These are phyloP conservation scores for Otocyon megalotis DNA, from an alignment of 2,113 vertebrate genomes.

Conservation along the genomic window DNA sequence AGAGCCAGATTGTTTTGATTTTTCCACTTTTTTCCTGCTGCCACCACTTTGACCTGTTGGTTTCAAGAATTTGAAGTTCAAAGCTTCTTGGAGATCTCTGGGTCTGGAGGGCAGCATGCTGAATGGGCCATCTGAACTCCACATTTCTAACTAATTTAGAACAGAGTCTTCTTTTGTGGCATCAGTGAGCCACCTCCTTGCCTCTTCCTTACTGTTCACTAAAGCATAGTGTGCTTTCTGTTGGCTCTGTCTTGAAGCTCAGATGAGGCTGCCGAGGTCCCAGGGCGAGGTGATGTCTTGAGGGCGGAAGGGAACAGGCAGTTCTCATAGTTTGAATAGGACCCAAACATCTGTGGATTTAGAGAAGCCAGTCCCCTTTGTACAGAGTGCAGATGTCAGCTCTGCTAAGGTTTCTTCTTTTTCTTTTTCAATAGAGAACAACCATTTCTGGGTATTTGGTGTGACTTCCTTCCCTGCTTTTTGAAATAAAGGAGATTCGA, in stretches of 20 bases:
- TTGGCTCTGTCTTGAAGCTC: slow-evolving; percentile 49
- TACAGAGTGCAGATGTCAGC: slow-evolving; percentile 44
- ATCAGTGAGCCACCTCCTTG: background rate
- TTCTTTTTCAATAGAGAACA: background rate
- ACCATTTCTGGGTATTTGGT: slow-evolving; percentile 17
- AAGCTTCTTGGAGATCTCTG: slow-evolving; percentile 35
- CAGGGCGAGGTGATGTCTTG: slow-evolving; percentile 28
- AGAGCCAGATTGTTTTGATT: background rate
- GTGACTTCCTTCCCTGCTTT: slow-evolving; percentile 33
- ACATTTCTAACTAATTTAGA: background rate
- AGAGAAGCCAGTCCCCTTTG: background rate
- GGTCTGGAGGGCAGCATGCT: background rate
- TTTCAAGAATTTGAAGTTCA: background rate
- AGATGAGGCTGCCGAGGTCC: background rate
- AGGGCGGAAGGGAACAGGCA: slow-evolving; percentile 70
- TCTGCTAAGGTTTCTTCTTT: background rate
- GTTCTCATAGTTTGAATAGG: slow-evolving; percentile 70
- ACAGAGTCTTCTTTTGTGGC: background rate
- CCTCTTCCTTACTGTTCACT: background rate
- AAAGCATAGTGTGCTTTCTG: background rate
- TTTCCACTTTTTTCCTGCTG: background rate
- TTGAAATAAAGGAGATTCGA: background rate
- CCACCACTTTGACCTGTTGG: background rate
- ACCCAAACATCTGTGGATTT: slow-evolving; percentile 77
- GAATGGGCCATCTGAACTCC: background rate